Evolutionary conservation across 2,888 invertebrate species (phyloP).

Genomic region (Pantelozetes paolii): DNA sequence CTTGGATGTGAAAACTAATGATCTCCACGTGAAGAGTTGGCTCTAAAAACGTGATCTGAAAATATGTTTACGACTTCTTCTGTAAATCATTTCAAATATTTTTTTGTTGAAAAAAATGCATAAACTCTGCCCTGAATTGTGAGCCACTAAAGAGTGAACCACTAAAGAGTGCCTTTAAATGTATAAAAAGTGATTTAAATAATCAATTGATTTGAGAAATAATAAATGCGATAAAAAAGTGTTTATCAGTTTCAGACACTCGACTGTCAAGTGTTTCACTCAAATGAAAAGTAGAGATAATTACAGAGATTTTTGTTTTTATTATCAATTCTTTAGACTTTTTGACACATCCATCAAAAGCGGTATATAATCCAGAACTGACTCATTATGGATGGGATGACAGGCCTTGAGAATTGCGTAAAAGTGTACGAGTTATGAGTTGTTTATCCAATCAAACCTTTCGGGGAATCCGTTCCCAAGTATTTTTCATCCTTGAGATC

Average conservation of each 20-base stretch:
- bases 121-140: background rate
- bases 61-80: no score
- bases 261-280: background rate
- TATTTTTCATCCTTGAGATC: background rate
- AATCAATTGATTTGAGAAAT: background rate
- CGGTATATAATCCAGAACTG: no score
- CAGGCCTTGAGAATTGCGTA: constrained; percentile 21
- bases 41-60: no score
- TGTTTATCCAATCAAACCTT: background rate
- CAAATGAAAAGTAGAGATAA: background rate
- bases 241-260: no score
- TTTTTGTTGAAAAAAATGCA: no score
- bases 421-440: background rate
- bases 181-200: background rate
- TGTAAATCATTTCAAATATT: no score
- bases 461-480: constrained; percentile 31
- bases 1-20: no score
- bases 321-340: background rate
- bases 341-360: background rate
- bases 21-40: no score
- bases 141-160: constrained; percentile 5
- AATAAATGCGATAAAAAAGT: background rate
- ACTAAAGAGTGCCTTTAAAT: background rate
- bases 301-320: background rate
- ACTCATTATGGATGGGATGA: no score